Evolutionary conservation across 2,113 vertebrate genomes (phyloP).

Genomic region (Redunca redunca): DNA sequence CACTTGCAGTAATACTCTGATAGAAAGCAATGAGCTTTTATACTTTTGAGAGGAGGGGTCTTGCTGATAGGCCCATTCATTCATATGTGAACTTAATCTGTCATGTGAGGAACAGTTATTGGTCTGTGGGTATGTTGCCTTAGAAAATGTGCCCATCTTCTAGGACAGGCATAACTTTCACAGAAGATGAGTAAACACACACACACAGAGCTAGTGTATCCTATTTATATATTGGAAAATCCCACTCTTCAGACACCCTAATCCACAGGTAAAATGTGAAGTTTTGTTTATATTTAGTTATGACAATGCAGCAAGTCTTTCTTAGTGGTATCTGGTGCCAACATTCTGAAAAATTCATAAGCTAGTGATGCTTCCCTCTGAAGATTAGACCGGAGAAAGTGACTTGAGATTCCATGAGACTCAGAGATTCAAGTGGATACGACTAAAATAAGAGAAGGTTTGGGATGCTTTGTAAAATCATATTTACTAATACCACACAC

Average conservation of each 20-base stretch:
- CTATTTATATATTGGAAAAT: not conserved
- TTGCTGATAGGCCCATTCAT: no score
- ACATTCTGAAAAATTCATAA: not conserved
- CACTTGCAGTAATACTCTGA: not conserved
- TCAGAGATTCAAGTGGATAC: not conserved
- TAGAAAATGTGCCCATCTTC: not conserved
- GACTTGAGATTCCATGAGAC: not conserved
- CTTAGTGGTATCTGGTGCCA: not conserved
- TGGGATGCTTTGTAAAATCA: not conserved
- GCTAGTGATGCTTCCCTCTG: not conserved
- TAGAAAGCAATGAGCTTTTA: not conserved
- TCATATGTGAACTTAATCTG: not conserved
- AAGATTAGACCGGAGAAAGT: not conserved
- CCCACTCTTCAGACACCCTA: not conserved
- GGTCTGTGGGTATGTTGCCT: not conserved
- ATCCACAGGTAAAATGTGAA: not conserved
- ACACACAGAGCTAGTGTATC: not conserved
- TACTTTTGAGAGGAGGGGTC: not conserved
- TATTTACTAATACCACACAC: not conserved
- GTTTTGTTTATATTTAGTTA: not conserved
- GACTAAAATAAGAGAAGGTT: not conserved
- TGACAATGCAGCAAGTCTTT: not conserved
- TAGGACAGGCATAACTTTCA: not conserved
- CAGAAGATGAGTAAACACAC: not conserved
- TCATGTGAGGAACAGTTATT: not conserved